These are phyloP conservation scores for Stenotaenia linearis DNA, from an alignment of 2,888 invertebrate species.

Conservation along the genomic window DNA sequence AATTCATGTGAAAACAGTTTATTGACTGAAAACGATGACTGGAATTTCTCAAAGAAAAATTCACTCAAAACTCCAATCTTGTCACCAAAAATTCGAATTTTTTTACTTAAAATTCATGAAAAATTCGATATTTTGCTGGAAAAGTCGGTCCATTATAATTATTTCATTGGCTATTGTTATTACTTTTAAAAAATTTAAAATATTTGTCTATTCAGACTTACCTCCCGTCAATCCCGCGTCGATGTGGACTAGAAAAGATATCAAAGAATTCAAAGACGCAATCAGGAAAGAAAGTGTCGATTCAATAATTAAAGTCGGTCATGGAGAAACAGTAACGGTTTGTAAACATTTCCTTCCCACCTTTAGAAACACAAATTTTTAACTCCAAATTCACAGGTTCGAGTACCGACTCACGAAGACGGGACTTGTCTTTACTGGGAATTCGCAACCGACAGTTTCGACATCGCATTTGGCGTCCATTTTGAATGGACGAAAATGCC, in stretches of 20 bases:
- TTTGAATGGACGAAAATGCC: conserved; percentile 95
- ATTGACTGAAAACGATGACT: too few species aligned
- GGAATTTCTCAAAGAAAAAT: too few species aligned
- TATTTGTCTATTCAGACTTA: conserved; percentile 30
- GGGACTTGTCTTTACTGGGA: conserved; percentile 97
- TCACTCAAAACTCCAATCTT: too few species aligned
- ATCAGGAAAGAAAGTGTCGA: conserved; percentile 74
- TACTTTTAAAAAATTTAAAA: too few species aligned
- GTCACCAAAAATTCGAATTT: too few species aligned
- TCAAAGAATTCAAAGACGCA: conserved; percentile 82
- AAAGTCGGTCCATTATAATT: too few species aligned
- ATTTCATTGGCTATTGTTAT: too few species aligned
- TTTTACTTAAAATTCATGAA: too few species aligned
- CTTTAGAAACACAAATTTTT: background rate
- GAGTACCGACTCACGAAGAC: conserved; percentile 92
- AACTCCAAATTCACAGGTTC: conserved; percentile 51
- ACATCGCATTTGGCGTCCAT: conserved; percentile 94
- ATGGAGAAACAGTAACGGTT: conserved; percentile 94
- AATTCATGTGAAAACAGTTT: too few species aligned
- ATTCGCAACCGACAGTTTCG: conserved; percentile 96
- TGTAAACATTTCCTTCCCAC: too few species aligned
- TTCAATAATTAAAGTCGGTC: conserved; percentile 85
- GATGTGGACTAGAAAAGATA: conserved; percentile 93
- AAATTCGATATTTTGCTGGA: too few species aligned
- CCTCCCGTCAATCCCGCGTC: conserved; percentile 58